phyloP scores from a whole-genome alignment of 1,140 invertebrate genomes.

The Lepidurus couesii region DNA sequence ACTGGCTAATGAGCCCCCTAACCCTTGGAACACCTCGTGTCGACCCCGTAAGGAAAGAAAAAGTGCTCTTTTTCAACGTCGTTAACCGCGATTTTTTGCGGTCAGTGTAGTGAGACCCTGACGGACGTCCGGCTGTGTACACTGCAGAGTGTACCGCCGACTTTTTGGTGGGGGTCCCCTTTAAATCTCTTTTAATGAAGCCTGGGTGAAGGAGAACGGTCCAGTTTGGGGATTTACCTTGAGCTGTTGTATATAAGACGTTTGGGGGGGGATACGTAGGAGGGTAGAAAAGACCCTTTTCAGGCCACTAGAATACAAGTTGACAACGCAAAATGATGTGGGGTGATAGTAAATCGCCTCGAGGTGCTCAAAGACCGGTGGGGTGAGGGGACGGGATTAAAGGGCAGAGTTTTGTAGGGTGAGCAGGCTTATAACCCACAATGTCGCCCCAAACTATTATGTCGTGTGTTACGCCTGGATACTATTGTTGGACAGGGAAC shows the following conservation, averaged over 20 bases:
- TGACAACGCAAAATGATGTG: neutral
- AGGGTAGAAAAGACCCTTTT: neutral
- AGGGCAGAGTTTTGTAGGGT: too few species aligned
- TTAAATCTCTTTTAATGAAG: neutral
- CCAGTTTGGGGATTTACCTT: neutral
- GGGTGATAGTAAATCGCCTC: neutral
- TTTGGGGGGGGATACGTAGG: neutral
- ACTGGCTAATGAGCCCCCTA: slow-evolving; percentile 1
- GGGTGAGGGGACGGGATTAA: neutral
- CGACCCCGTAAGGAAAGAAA: neutral
- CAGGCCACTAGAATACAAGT: neutral
- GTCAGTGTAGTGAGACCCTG: neutral
- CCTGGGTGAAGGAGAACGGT: neutral
- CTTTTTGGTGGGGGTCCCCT: neutral
- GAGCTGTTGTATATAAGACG: neutral
- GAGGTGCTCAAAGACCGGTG: neutral
- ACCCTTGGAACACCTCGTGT: neutral
- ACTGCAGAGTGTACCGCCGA: neutral
- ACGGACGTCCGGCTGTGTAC: neutral
- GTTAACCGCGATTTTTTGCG: neutral
- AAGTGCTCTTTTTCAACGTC: neutral
- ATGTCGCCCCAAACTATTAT: too few species aligned
- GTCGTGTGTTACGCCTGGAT: too few species aligned
- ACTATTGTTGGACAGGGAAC: too few species aligned
- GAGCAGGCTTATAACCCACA: neutral